Evolutionary conservation across 2,797 vertebrate species (phyloP), one percentile per base, ranked within the genome.

Genomic region (Parotocinclus haroldoi): DNA sequence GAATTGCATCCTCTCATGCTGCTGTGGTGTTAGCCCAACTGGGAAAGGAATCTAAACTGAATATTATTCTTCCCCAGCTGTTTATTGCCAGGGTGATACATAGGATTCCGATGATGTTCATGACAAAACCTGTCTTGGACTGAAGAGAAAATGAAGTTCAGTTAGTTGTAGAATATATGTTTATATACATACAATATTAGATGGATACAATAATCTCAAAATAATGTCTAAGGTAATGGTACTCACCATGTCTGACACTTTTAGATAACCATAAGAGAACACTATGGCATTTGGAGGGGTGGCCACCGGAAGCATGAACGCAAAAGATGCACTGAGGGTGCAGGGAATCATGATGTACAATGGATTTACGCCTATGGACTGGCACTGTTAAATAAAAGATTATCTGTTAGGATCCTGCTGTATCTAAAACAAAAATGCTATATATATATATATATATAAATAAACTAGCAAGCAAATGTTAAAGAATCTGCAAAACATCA

Each of bases 261-360:
- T 94, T 74, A 99, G 88, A 81, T 91, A 94, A 67, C 97, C 95
- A 0, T 94, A 95, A n/a, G 95, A 92, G 84, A 98, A 99, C 68
- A 93, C 94, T 1, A 98, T 98, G 14, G 96, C 94, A 0, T 98
- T 99, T 1, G 95, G 95, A 0, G 97, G 95, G 0, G 96, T 99
- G 18, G 95, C 96, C 44, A 97, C 96, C 1, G 97, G 97, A 17
- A 99, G 79, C 95, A 98, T 98, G 87, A 99, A 99, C 76, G 96
- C 95, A 52, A 98, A 96, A 1, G 96, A 98, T 0, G 95, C 84
- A n/a, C 95, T 95, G 71, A 99, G 89, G 3, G 95, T 96, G 63
- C 91, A 91, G 17, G 97, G 95, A 64, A 99, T 83, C 96, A 99
- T 98, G 75, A 98, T 80, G 36, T 96, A 98, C 54, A 99, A 79